phyloP scores from a whole-genome alignment of 2,113 vertebrate genomes.

The Marcusenius ussheri region DNA sequence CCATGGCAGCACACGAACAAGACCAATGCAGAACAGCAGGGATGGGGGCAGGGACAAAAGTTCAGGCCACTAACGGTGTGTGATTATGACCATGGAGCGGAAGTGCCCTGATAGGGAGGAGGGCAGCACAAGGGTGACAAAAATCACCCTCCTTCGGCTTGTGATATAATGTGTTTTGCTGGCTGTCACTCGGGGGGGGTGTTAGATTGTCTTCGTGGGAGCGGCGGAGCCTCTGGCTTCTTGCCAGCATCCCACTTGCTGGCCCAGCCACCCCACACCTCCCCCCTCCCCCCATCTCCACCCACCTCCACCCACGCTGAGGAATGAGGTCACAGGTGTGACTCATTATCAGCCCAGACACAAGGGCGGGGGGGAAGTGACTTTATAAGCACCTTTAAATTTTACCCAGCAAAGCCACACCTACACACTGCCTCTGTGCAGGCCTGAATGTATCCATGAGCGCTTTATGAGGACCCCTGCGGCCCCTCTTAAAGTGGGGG shows the following conservation, averaged over 20 bases:
- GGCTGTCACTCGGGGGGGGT: not conserved
- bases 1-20: not conserved
- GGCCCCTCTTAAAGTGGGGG: not conserved
- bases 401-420: constrained; percentile 15
- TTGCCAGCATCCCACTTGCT: not conserved
- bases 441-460: constrained; percentile 32
- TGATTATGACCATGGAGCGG: not conserved
- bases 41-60: not conserved
- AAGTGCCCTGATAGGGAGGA: not conserved
- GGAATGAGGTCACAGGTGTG: not conserved
- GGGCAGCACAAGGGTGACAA: not conserved
- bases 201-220: not conserved
- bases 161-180: not conserved
- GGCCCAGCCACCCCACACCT: not conserved
- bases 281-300: not conserved
- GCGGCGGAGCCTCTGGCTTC: not conserved
- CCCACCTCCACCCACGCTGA: not conserved
- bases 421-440: constrained; percentile 13
- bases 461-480: constrained; percentile 12
- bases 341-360: constrained; percentile 22
- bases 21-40: not conserved
- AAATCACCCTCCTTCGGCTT: not conserved
- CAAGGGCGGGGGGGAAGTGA: not conserved
- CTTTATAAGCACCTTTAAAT: constrained; percentile 24
- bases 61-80: not conserved